Percentiles rank a stretch among this genome's conserved stretches.
These are phyloP conservation scores for Graptemys geographica DNA, from an alignment of 2,797 vertebrate genomes.

Conservation along the genomic window DNA sequence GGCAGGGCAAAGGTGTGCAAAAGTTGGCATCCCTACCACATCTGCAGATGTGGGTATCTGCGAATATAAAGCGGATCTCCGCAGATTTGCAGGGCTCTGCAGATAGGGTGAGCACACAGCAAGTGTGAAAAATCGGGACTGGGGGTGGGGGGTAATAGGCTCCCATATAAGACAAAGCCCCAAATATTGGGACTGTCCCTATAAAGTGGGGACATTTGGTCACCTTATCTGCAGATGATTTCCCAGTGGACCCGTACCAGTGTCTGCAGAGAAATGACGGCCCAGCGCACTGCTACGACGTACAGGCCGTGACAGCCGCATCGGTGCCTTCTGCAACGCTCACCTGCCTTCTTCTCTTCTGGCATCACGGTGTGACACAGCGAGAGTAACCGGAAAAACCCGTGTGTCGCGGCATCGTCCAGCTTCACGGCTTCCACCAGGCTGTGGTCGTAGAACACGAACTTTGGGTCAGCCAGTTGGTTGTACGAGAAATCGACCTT, in stretches of 20 bases:
- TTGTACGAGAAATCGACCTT: constrained; percentile 93
- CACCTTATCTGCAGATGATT: background rate
- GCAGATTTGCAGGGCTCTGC: background rate
- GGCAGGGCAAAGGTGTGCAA: too few species aligned
- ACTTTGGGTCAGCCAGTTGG: constrained; percentile 88
- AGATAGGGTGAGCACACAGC: background rate
- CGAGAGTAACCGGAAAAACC: constrained; percentile 91
- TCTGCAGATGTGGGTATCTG: too few species aligned
- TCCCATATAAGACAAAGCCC: too few species aligned
- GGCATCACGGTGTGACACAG: constrained; percentile 96
- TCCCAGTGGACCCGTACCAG: background rate
- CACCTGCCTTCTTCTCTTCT: constrained; percentile 92
- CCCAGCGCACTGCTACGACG: background rate
- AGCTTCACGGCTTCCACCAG: constrained; percentile 86
- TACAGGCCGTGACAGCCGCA: background rate
- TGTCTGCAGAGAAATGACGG: constrained; percentile 25
- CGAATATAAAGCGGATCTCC: too few species aligned
- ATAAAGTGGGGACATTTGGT: too few species aligned
- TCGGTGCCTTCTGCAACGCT: constrained; percentile 36
- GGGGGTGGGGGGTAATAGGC: too few species aligned
- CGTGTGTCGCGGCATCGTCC: constrained; percentile 76
- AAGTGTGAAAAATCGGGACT: too few species aligned
- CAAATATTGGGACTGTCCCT: too few species aligned
- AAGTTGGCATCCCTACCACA: too few species aligned
- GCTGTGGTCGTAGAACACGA: constrained; percentile 89